Evolutionary conservation across 1,140 invertebrate species (phyloP), one percentile per base, ranked within the genome.

Genomic region (Musca vetustissima): DNA sequence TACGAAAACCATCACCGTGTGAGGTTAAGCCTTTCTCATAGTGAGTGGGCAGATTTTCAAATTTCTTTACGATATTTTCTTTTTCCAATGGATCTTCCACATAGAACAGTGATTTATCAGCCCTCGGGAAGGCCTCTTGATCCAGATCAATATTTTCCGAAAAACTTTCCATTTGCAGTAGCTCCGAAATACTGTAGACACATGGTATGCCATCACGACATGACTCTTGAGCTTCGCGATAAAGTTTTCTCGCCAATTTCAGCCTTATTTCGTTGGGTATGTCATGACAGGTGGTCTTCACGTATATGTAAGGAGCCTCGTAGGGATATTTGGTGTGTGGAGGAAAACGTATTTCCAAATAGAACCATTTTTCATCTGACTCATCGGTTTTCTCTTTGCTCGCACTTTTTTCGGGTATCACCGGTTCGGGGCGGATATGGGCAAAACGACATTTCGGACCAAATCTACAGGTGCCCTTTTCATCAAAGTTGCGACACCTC

Each of bases 291-390:
- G 82, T 83, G 48, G 88, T 85, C 85, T 89, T 89, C 74, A 92
- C 79, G 80, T 89, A 88, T 75, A 92, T 82, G 73, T 87, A 85
- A 8, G 91, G 90, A 1, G 89, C 83, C 83, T 92, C 88, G 76
- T 87, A 89, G 1, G 91, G 91, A 81, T 92, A 93, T 72, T 86
- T 85, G 64, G 85, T 88, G 79, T 88, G 85, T 70, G 87, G 83
- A 7, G 89, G 86, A 84, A 93, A 92, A 74, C 90, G 85, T 75
- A 93, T 86, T 86, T 92, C 91, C 75, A 93, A 83, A 82, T 89
- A 91, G 59, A 80, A 83, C 74, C 75, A 79, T 32, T 79, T 73
- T 59, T 77, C 72, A 17, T 79, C 78, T n/a, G 28, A 8, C 6
- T 55, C 17, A 1, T 59, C 32, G 55, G 19, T 59, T 61, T 57